phyloP scores from a whole-genome alignment of 2,797 vertebrate species.

The Neomorphus geoffroyi region DNA sequence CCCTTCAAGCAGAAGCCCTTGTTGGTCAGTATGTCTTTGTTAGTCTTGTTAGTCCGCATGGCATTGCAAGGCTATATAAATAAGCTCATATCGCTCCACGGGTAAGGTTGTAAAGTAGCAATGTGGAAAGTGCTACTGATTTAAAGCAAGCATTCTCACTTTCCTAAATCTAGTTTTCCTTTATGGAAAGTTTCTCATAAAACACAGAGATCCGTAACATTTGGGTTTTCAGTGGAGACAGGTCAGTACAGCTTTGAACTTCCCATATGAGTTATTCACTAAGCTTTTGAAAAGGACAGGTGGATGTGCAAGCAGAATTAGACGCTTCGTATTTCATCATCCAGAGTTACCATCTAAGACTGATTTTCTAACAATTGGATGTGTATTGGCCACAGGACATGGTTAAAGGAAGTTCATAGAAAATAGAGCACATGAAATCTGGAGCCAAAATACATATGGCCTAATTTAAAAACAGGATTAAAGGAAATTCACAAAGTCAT shows the following conservation, averaged over 20 bases:
- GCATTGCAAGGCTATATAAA: neutral
- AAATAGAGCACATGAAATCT: slow-evolving; percentile 30
- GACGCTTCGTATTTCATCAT: neutral
- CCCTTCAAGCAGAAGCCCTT: neutral
- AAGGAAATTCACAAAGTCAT: slow-evolving; percentile 44
- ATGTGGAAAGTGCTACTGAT: neutral
- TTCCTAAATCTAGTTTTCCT: neutral
- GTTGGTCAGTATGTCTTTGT: neutral
- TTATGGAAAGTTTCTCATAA: neutral
- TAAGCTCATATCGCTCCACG: neutral
- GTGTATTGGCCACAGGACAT: neutral
- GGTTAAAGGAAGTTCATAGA: slow-evolving; percentile 16
- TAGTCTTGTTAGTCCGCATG: neutral
- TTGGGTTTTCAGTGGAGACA: neutral
- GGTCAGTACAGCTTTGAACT: neutral
- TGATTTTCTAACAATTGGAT: slow-evolving; percentile 10
- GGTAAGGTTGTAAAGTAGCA: neutral
- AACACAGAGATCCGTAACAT: neutral
- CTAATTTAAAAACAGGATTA: slow-evolving; percentile 50
- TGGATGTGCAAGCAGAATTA: slow-evolving; percentile 21
- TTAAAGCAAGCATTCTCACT: neutral
- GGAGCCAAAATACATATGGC: slow-evolving; percentile 44
- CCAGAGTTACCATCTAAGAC: neutral
- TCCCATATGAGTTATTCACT: neutral
- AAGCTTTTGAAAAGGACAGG: slow-evolving; percentile 1